These are phyloP conservation scores for Drosophila atripex DNA, from an alignment of 2,888 invertebrate species.

Conservation along the genomic window DNA sequence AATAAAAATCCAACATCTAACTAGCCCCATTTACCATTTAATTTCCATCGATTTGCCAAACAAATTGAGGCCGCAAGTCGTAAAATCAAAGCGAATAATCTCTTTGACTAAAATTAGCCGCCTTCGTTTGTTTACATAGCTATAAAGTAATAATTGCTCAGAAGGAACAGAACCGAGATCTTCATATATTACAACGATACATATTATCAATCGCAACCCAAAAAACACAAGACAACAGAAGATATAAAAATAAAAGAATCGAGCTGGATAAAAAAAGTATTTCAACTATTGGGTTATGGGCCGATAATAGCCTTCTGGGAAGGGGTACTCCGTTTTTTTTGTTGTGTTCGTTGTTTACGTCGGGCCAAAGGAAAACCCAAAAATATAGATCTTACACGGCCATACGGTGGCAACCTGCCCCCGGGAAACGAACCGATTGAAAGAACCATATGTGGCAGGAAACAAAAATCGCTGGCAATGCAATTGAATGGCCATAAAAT, in stretches of 20 bases:
- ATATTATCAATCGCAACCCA: slow-evolving; percentile 21
- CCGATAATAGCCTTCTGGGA: slow-evolving; percentile 57
- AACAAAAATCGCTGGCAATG: slow-evolving; percentile 65
- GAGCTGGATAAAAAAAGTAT: slow-evolving; percentile 41
- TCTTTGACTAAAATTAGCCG: slow-evolving; percentile 72
- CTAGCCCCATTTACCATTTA: slow-evolving; percentile 11
- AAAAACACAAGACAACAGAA: slow-evolving; percentile 13
- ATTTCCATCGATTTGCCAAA: slow-evolving; percentile 31
- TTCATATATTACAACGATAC: slow-evolving; percentile 34
- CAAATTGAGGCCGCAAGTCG: slow-evolving; percentile 47
- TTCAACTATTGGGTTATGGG: slow-evolving; percentile 52
- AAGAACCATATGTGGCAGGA: slow-evolving; percentile 55
- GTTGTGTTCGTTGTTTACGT: slow-evolving; percentile 59
- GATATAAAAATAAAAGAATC: slow-evolving; percentile 26
- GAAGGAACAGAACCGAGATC: slow-evolving; percentile 50
- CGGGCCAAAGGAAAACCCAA: slow-evolving; percentile 37
- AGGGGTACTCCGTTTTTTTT: slow-evolving; percentile 8
- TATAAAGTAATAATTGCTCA: slow-evolving; percentile 80
- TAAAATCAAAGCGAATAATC: slow-evolving; percentile 41
- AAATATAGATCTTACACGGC: slow-evolving; percentile 53
- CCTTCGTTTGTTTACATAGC: slow-evolving; percentile 64
- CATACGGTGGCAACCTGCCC: slow-evolving; percentile 73
- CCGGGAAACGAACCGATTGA: slow-evolving; percentile 3
- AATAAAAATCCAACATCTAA: not conserved
- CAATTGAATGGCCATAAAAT: slow-evolving; percentile 76